Evolutionary conservation across 2,888 invertebrate species (phyloP).

Genomic region (Pharmacophagus antenor): DNA sequence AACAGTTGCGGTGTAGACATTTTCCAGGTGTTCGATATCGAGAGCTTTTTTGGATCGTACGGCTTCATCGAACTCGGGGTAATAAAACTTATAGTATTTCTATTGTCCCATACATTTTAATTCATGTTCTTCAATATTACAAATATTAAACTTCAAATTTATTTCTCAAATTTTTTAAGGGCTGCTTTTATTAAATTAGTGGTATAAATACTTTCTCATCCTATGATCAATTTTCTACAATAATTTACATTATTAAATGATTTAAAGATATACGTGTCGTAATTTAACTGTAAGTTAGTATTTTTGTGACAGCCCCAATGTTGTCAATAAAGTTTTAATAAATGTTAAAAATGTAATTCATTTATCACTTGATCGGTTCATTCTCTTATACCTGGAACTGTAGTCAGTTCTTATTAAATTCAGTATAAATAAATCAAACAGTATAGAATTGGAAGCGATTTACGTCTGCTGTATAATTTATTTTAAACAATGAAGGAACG

Average conservation of each 20-base stretch:
- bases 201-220: constrained; percentile 10
- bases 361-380: too few relatives aligned
- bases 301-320: constrained; percentile 20
- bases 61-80: too few relatives aligned
- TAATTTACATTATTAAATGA: constrained; percentile 6
- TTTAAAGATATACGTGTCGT: neutral
- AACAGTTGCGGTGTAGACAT: too few relatives aligned
- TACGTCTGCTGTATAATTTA: too few relatives aligned
- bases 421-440: too few relatives aligned
- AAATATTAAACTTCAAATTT: neutral
- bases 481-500: too few relatives aligned
- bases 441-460: too few relatives aligned
- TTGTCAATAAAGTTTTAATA: constrained; percentile 34
- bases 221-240: constrained; percentile 19
- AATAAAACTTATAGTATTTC: too few relatives aligned
- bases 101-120: neutral
- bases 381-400: too few relatives aligned
- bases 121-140: neutral
- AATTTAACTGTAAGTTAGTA: constrained; percentile 17
- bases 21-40: too few relatives aligned
- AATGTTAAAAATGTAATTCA: constrained; percentile 29
- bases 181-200: constrained; percentile 6
- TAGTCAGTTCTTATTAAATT: too few relatives aligned
- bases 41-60: too few relatives aligned
- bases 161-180: neutral